Evolutionary conservation across 1,140 invertebrate genomes (phyloP).

Genomic region (Rhynchophorus ferrugineus): DNA sequence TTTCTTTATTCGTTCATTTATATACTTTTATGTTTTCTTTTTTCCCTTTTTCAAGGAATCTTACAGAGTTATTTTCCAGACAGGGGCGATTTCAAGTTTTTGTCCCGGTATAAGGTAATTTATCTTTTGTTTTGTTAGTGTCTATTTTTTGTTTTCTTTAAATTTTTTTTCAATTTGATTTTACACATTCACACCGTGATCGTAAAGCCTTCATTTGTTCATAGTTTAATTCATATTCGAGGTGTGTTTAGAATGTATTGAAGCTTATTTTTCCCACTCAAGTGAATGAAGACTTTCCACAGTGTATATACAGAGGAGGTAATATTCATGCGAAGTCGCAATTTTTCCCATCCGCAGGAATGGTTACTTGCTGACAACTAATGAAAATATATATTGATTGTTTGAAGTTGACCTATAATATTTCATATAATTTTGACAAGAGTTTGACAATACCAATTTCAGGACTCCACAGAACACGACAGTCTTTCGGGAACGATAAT

Average conservation of each 20-base stretch:
- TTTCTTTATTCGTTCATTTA: no score
- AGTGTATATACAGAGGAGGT: no score
- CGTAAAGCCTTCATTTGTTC: neutral
- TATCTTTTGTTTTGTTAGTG: constrained; percentile 21
- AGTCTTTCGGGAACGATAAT: no score
- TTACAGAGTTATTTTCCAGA: constrained; percentile 37
- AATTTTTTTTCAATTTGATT: constrained; percentile 2
- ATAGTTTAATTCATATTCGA: neutral
- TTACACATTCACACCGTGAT: neutral
- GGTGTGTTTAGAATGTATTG: no score
- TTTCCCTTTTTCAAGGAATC: constrained; percentile 32
- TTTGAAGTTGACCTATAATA: no score
- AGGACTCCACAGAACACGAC: no score
- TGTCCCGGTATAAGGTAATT: constrained; percentile 37
- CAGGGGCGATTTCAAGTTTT: constrained; percentile 36
- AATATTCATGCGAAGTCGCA: no score
- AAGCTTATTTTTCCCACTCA: neutral
- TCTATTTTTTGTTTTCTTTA: constrained; percentile 7
- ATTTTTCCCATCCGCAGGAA: no score
- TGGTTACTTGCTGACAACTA: no score
- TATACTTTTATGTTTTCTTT: constrained; percentile 24
- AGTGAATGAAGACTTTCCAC: neutral
- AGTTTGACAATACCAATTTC: no score
- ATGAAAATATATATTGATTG: no score
- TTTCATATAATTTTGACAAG: no score